Evolutionary conservation across 2,797 vertebrate genomes (phyloP), one percentile per base, ranked within the genome.

Genomic region (Pangasius djambal): DNA sequence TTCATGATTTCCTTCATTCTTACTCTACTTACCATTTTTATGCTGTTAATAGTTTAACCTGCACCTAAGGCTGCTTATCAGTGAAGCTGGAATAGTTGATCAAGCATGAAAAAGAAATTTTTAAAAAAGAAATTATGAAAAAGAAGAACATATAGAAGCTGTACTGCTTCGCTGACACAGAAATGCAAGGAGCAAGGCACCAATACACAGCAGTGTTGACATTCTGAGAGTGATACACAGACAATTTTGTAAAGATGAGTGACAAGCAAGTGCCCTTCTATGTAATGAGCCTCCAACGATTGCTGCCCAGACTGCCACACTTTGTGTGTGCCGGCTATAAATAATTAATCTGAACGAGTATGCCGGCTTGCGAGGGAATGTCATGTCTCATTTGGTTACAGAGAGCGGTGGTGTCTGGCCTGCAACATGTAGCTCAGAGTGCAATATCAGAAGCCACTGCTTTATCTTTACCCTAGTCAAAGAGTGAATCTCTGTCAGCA

Each of bases 271-370:
- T 96, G 94, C 90, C 94, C 95, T 96, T 96, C 95, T 93, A 93
- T 92, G 89, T 94, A 95, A 95, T 94, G 93, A 95, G 93, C 93
- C 88, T 92, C 90, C 93, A 93, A 94, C 93, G 93, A 92, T 95
- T 92, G 95, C 95, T 95, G 94, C 93, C 92, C 92, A 93, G 90
- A 89, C 87, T 93, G 94, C 93, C 92, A 96, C 94, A 94, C 91
- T 95, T 94, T 92, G 94, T 93, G 91, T 93, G 92, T 79, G 92
- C 92, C 88, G 91, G 88, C 94, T 95, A 95, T 95, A 96, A 96
- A 97, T 95, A 96, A 96, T 94, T 94, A 93, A 94, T 96, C 90
- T 92, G 91, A 89, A 95, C 93, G 93, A 95, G 93, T 93, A 93
- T 93, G 92, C 92, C 92, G 65, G 72, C 79, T 86, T 92, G 93